Evolutionary conservation across 2,113 vertebrate species (phyloP), one percentile per base, ranked within the genome.

Genomic region (Oryzias javanicus): DNA sequence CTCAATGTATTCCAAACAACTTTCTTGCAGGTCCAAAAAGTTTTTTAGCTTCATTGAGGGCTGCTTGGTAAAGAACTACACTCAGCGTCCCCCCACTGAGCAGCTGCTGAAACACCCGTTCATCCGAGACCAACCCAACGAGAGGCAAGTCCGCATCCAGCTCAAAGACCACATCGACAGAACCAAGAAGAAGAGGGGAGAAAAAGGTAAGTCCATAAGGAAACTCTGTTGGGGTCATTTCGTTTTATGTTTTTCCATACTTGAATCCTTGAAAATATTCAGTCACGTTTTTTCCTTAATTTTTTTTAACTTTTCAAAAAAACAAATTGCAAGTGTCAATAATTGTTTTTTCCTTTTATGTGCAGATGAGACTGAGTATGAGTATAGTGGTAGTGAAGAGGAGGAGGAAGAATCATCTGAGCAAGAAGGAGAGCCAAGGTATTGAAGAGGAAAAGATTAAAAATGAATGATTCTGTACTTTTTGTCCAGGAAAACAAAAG

Each of bases 41-140:
- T 99, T 98, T 86, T 98, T 98, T 88, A 98, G 95, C 87, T 99
- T 99, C 89, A 98, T 99, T 73, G 97, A 99, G 89, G 92, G 96
- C 59, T 99, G 97, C 81, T 92, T 99, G 88, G 97, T 99, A 85
- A 99, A 99, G 90, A 99, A 98, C 83, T 99, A 99, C 83, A 97
- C 93, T 51, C 97, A 98, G 77, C 90, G 97, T 10, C 96, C 97
- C 18, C 94, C 96, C 76, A 99, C 97, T 1, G 97, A 99, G 20
- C 96, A 98, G 63, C 94, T 99, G 60, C 87, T 99, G 55, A 98
- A 98, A 61, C 97, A 99, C 72, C 96, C 97, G 16, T 98, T 95
- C 84, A 98, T 99, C 90, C 90, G 97, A 64, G 97, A 99, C 85
- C 97, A 99, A 88, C 97, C 97, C 79, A 99, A 98, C 17, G 97